Percentiles rank a stretch among this genome's conserved stretches.
Conservation (phyloP, 2,113 vertebrate genomes). For the Chelonoidis abingdonii region DNA sequence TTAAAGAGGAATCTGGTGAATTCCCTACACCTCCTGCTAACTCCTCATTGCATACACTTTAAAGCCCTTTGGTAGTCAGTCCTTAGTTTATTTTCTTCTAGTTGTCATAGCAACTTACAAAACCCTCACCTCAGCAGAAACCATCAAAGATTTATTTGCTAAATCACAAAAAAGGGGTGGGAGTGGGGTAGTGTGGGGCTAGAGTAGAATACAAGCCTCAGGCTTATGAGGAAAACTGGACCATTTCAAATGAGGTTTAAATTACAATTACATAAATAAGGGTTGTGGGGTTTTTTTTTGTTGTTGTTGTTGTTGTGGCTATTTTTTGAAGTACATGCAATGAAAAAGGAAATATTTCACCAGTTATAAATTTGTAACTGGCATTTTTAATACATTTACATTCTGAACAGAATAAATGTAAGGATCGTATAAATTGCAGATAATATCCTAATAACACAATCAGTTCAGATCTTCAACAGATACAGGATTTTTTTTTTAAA, state of each 20-base stretch:
- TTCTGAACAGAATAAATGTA: not conserved
- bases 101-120: conserved; percentile 71
- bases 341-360: not conserved
- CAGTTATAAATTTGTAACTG: not conserved
- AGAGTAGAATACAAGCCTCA: not conserved
- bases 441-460: not conserved
- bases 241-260: conserved; percentile 1
- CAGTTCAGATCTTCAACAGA: not conserved
- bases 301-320: not conserved
- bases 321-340: not conserved
- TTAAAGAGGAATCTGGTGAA: conserved; percentile 37
- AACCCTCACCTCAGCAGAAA: conserved; percentile 40
- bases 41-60: conserved; percentile 23
- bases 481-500: not conserved
- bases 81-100: conserved; percentile 47
- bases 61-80: conserved; percentile 54
- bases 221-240: not conserved
- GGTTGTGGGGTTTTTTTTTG: not conserved
- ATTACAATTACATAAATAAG: not conserved
- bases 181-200: not conserved
- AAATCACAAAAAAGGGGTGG: not conserved
- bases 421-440: not conserved
- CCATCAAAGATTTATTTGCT: not conserved
- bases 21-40: conserved; percentile 38
- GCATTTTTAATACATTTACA: not conserved